phyloP scores from a whole-genome alignment of 2,888 invertebrate species.

The Omphaloscelis lunosa region DNA sequence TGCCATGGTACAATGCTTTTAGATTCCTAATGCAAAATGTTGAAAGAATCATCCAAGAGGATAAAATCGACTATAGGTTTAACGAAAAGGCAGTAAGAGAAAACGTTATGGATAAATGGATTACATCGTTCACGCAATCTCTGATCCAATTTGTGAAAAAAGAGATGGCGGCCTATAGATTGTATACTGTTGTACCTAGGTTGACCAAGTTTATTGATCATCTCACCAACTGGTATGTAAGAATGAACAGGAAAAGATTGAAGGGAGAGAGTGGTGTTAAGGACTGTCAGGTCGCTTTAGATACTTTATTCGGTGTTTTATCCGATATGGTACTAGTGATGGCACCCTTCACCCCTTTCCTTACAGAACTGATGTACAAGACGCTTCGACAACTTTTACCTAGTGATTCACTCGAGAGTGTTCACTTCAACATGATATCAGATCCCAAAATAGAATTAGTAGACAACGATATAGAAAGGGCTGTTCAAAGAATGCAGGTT shows the following conservation, averaged over 20 bases:
- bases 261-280: slow-evolving; percentile 96
- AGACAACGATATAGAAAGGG: slow-evolving; percentile 96
- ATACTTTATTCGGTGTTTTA: slow-evolving; percentile 96
- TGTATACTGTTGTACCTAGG: slow-evolving; percentile 98
- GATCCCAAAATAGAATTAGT: slow-evolving; percentile 93
- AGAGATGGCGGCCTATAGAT: slow-evolving; percentile 98
- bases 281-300: slow-evolving; percentile 96
- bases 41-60: slow-evolving; percentile 94
- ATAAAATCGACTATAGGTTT: slow-evolving; percentile 89
- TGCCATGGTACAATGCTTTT: slow-evolving; percentile 99
- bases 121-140: slow-evolving; percentile 98
- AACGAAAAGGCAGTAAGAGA: slow-evolving; percentile 88
- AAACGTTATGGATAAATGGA: slow-evolving; percentile 99
- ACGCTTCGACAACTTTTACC: slow-evolving; percentile 93
- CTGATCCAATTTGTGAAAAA: slow-evolving; percentile 96
- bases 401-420: slow-evolving; percentile 92
- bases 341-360: slow-evolving; percentile 99
- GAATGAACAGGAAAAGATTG: slow-evolving; percentile 98
- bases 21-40: slow-evolving; percentile 98
- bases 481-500: slow-evolving; percentile 97
- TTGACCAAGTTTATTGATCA: slow-evolving; percentile 99
- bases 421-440: slow-evolving; percentile 98
- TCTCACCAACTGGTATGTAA: slow-evolving; percentile 99
- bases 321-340: slow-evolving; percentile 97
- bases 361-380: slow-evolving; percentile 98